phyloP scores from a whole-genome alignment of 1,140 invertebrate genomes.

The Phenacoccus solenopsis region DNA sequence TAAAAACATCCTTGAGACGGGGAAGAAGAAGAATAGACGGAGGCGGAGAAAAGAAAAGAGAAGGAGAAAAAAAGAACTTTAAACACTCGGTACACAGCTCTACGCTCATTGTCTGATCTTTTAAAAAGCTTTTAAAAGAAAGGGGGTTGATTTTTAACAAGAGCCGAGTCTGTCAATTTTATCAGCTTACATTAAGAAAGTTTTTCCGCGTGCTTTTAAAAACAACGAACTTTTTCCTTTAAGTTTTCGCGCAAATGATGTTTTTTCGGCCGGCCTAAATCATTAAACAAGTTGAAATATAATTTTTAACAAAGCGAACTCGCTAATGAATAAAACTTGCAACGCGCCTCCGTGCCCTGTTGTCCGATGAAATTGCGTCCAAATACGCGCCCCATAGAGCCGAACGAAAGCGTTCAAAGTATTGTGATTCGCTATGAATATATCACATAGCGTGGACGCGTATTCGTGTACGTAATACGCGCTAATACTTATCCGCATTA shows the following conservation, averaged over 20 bases:
- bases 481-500: neutral
- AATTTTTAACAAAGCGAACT: slow-evolving; percentile 1
- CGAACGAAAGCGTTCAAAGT: neutral
- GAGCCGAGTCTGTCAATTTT: slow-evolving; percentile 10
- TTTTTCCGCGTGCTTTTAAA: neutral
- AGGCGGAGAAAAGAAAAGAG: neutral
- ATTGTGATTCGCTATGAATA: too few relatives aligned
- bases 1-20: neutral
- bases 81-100: neutral
- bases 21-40: neutral
- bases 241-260: neutral
- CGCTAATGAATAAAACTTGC: neutral
- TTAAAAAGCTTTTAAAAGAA: slow-evolving; percentile 12
- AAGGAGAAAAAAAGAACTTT: neutral
- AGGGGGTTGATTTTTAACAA: slow-evolving; percentile 12
- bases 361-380: neutral
- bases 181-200: slow-evolving; percentile 16
- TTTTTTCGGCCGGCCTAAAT: neutral
- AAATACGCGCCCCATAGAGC: neutral
- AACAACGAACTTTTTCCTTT: neutral
- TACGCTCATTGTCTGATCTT: slow-evolving; percentile 6
- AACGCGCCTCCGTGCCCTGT: neutral
- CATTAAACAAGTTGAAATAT: neutral
- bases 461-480: too few relatives aligned
- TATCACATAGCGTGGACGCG: too few relatives aligned